These are phyloP conservation scores for Dastarcus helophoroides DNA, from an alignment of 2,888 invertebrate species.

Conservation along the genomic window DNA sequence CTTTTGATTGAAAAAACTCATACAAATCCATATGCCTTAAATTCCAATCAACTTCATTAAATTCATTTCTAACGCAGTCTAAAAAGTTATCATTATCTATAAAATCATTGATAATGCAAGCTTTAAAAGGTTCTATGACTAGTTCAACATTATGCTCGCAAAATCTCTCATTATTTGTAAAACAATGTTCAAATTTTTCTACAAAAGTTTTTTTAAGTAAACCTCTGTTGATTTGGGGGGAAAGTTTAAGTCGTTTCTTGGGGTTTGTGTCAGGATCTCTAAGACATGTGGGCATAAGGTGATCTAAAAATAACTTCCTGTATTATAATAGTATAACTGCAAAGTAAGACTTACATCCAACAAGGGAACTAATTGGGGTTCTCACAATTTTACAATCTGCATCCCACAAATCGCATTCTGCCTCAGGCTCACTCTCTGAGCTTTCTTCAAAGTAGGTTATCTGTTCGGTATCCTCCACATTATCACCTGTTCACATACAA, in stretches of 20 bases:
- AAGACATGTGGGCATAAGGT: constrained; percentile 28
- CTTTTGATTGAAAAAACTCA: constrained; percentile 73
- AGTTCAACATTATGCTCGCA: constrained; percentile 40
- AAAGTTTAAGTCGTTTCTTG: constrained; percentile 22
- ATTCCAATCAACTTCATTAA: constrained; percentile 56
- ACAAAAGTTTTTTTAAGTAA: constrained; percentile 16
- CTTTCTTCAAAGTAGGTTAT: constrained; percentile 18
- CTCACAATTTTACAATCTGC: constrained; percentile 22
- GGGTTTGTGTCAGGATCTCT: constrained; percentile 18
- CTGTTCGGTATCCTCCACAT: constrained; percentile 8
- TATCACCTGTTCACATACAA: no score
- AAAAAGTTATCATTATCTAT: constrained; percentile 46
- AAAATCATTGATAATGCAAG: constrained; percentile 54
- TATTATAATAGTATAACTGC: no score
- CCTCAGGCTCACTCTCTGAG: constrained; percentile 28
- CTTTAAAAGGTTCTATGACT: constrained; percentile 52
- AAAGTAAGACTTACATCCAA: constrained; percentile 14
- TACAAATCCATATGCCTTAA: constrained; percentile 78
- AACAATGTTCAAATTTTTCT: constrained; percentile 30
- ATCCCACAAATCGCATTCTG: constrained; percentile 30
- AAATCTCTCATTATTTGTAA: constrained; percentile 39
- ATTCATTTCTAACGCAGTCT: constrained; percentile 52
- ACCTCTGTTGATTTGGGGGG: constrained; percentile 16
- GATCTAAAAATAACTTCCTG: constrained; percentile 19
- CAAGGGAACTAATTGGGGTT: constrained; percentile 6